phyloP scores from a whole-genome alignment of 1,140 invertebrate genomes.

The Pseudomyrmex pallidus region DNA sequence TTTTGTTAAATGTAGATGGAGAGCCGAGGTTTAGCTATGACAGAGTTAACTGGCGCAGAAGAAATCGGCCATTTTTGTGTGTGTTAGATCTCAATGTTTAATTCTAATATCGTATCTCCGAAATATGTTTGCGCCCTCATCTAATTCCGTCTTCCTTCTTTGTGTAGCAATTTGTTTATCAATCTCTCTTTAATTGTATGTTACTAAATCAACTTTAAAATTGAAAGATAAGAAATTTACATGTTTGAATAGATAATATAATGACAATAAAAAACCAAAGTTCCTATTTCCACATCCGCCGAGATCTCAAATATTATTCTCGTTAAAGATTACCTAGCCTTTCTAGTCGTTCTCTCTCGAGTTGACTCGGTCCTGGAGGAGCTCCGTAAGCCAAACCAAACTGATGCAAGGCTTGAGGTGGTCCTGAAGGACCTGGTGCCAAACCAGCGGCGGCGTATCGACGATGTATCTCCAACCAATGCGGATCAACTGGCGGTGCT shows the following conservation, averaged over 20 bases:
- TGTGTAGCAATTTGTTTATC: slow-evolving; percentile 28
- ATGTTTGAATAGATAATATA: slow-evolving; percentile 1
- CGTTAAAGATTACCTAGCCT: slow-evolving; percentile 87
- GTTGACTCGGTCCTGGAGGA: slow-evolving; percentile 89
- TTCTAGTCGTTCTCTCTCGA: slow-evolving; percentile 95
- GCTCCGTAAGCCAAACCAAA: slow-evolving; percentile 86
- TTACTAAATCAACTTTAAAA: slow-evolving; percentile 29
- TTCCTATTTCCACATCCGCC: slow-evolving; percentile 19
- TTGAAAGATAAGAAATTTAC: background rate
- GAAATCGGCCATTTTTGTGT: slow-evolving; percentile 45
- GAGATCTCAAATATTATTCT: slow-evolving; percentile 18
- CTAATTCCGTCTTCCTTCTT: slow-evolving; percentile 37
- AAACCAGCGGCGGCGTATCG: slow-evolving; percentile 85
- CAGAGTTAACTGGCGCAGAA: slow-evolving; percentile 56
- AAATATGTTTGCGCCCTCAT: slow-evolving; percentile 45
- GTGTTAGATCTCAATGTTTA: slow-evolving; percentile 24
- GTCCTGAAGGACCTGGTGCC: slow-evolving; percentile 82
- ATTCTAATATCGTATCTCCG: slow-evolving; percentile 31
- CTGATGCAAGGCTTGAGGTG: slow-evolving; percentile 87
- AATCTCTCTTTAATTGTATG: background rate
- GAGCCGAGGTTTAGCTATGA: slow-evolving; percentile 36
- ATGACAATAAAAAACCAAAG: slow-evolving; percentile 12
- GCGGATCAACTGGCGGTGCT: slow-evolving; percentile 91
- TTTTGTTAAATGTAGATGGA: background rate
- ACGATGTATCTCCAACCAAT: slow-evolving; percentile 96